Evolutionary conservation across 2,113 vertebrate species (phyloP).

Genomic region (Zapornia atra): DNA sequence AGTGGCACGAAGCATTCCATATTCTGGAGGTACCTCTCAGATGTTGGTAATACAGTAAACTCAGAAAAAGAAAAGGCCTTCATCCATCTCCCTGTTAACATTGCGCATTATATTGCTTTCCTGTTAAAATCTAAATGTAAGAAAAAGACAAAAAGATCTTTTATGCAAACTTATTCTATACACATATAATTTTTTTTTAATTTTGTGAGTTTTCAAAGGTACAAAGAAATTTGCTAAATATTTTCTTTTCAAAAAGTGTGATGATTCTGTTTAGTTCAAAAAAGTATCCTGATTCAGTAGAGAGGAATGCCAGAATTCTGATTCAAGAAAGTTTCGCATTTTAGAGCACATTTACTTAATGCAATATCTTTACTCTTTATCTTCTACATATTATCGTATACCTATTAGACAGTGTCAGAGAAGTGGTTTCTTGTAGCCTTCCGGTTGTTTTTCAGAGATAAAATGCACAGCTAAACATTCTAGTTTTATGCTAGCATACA

Average conservation of each 20-base stretch:
- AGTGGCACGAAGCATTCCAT: neutral
- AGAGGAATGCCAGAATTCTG: neutral
- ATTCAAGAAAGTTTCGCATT: neutral
- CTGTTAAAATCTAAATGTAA: neutral
- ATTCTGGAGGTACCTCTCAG: neutral
- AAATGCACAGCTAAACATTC: neutral
- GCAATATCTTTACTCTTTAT: neutral
- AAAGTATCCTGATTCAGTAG: neutral
- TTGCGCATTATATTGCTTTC: neutral
- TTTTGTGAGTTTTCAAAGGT: neutral
- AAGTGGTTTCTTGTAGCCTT: neutral
- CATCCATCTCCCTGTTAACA: neutral
- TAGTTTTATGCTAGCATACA: neutral
- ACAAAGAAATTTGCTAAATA: neutral
- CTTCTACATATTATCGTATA: neutral
- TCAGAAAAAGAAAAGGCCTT: neutral
- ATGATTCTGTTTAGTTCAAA: neutral
- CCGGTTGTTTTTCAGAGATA: neutral
- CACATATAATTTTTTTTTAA: neutral
- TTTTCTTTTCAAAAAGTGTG: neutral
- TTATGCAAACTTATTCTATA: neutral
- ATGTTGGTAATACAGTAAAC: neutral
- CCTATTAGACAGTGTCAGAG: neutral
- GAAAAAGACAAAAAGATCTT: neutral
- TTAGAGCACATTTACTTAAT: neutral